Conservation (phyloP, 2,888 invertebrate genomes). For the Kryphioiulus occultus region DNA sequence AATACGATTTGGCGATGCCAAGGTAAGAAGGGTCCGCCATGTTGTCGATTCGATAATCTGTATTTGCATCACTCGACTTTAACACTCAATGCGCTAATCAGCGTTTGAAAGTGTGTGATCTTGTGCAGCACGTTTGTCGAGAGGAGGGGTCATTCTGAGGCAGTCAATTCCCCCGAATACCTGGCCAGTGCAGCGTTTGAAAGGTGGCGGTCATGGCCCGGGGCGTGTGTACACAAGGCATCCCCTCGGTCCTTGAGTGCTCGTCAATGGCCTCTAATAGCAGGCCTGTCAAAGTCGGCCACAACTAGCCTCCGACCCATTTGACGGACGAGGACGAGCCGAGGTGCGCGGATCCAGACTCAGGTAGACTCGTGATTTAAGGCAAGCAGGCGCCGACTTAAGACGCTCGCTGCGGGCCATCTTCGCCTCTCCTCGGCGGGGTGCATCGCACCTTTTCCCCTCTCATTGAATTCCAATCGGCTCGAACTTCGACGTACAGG, state of each 20-base stretch:
- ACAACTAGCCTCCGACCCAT: conserved; percentile 29
- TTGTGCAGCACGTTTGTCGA: background rate
- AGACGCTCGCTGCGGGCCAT: conserved; percentile 32
- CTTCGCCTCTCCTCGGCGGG: conserved; percentile 36
- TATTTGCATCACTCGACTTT: conserved; percentile 27
- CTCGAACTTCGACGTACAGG: background rate
- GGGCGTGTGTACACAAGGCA: conserved; percentile 32
- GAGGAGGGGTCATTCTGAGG: background rate
- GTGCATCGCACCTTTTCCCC: conserved; percentile 39
- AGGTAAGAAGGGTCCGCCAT: too few species aligned
- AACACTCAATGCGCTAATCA: conserved; percentile 18
- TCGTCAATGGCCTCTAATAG: conserved; percentile 37
- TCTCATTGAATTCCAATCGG: conserved; percentile 21
- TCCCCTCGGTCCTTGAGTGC: conserved; percentile 34
- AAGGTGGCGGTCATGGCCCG: conserved; percentile 15
- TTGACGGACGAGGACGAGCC: conserved; percentile 32
- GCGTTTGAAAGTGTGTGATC: background rate
- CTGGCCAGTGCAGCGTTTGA: background rate
- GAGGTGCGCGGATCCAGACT: conserved; percentile 20
- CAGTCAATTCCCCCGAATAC: conserved; percentile 40
- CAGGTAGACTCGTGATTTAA: background rate
- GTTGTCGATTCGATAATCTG: background rate
- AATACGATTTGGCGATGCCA: too few species aligned
- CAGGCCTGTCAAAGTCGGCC: conserved; percentile 17
- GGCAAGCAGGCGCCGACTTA: background rate